Percentiles rank a stretch among this genome's conserved stretches.
phyloP scores from a whole-genome alignment of 2,113 vertebrate genomes.

The Fulica atra region DNA sequence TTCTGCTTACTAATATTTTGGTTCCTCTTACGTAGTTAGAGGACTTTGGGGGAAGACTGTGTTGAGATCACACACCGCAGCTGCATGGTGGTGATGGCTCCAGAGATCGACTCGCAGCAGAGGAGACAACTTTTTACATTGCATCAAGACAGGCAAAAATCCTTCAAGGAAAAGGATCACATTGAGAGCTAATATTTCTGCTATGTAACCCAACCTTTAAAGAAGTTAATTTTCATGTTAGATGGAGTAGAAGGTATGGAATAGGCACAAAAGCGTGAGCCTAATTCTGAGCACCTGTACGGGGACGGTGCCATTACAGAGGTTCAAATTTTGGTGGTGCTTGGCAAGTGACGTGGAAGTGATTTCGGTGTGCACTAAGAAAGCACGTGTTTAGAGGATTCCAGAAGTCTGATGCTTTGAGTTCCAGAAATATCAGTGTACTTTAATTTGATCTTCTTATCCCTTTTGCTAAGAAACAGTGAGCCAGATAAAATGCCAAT shows the following conservation, averaged over 20 bases:
- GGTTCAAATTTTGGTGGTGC: background rate
- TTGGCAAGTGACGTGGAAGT: background rate
- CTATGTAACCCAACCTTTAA: background rate
- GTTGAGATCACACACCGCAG: background rate
- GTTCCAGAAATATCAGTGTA: background rate
- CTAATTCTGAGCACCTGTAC: background rate
- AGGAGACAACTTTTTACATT: background rate
- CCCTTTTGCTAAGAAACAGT: background rate
- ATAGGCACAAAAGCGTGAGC: background rate
- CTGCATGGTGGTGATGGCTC: background rate
- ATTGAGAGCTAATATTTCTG: background rate
- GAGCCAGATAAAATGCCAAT: background rate
- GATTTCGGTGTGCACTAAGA: background rate
- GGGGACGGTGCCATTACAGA: background rate
- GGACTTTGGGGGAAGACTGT: background rate
- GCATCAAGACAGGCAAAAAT: background rate
- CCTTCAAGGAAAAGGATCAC: background rate
- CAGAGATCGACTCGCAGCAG: background rate
- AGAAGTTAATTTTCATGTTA: background rate
- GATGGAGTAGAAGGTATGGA: background rate
- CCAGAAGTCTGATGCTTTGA: background rate
- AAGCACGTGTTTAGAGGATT: background rate
- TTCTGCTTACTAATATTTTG: slow-evolving; percentile 38
- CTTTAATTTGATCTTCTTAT: background rate
- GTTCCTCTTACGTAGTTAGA: background rate